Evolutionary conservation across 2,888 invertebrate species (phyloP).

Genomic region (Diaperis boleti): DNA sequence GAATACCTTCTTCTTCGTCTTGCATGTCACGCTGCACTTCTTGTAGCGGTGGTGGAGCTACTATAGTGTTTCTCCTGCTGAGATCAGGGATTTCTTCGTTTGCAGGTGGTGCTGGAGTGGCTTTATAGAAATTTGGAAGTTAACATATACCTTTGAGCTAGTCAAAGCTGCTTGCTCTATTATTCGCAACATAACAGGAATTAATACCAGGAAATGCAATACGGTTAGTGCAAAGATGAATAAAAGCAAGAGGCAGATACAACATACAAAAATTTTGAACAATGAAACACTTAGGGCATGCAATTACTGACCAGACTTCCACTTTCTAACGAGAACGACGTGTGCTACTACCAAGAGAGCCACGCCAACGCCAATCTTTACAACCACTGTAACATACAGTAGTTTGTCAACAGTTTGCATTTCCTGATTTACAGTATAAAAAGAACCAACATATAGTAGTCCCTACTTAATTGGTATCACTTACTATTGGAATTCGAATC

Average conservation of each 20-base stretch:
- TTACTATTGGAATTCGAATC: conserved; percentile 57
- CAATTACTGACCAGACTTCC: conserved; percentile 78
- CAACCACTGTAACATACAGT: conserved; percentile 82
- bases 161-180: conserved; percentile 8
- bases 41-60: conserved; percentile 63
- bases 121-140: conserved; percentile 37
- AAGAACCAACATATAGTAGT: conserved; percentile 32
- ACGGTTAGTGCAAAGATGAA: conserved; percentile 58
- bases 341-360: conserved; percentile 88
- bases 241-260: conserved; percentile 49
- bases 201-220: conserved; percentile 64
- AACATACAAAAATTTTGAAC: conserved; percentile 43
- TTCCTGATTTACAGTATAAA: conserved; percentile 63
- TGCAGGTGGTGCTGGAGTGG: conserved; percentile 36
- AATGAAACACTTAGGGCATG: conserved; percentile 51
- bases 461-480: conserved; percentile 36
- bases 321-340: conserved; percentile 85
- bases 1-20: conserved; percentile 58
- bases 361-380: conserved; percentile 87
- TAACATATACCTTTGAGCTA: conserved; percentile 4
- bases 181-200: conserved; percentile 22
- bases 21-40: conserved; percentile 61
- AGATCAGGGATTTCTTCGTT: conserved; percentile 58
- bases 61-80: conserved; percentile 66
- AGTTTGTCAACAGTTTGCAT: conserved; percentile 59